phyloP scores from a whole-genome alignment of 2,797 vertebrate species.

The Amniataba percoides region DNA sequence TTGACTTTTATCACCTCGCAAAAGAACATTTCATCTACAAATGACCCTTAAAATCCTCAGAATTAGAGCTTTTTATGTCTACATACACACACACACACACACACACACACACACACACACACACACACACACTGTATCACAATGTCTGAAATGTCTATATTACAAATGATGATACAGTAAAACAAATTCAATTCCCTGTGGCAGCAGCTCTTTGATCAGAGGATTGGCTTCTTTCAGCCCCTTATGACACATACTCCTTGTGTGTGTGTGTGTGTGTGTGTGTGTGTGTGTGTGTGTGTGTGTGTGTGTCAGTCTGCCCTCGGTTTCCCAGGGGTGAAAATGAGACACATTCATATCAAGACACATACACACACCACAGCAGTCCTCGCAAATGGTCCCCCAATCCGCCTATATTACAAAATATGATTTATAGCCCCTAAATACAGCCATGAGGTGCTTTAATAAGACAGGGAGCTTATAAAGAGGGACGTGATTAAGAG shows the following conservation, averaged over 20 bases:
- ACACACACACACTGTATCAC: constrained; percentile 26
- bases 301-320: constrained; percentile 48
- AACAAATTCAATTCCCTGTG: constrained; percentile 57
- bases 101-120: not conserved
- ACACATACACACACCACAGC: constrained; percentile 42
- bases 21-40: constrained; percentile 32
- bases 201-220: constrained; percentile 79
- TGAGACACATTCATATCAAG: constrained; percentile 75
- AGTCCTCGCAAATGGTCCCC: constrained; percentile 49
- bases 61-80: constrained; percentile 24
- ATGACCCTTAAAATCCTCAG: constrained; percentile 23
- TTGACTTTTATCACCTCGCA: constrained; percentile 4
- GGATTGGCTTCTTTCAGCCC: constrained; percentile 63
- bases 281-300: not conserved
- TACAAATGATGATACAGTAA: constrained; percentile 62
- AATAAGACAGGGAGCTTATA: constrained; percentile 83
- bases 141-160: constrained; percentile 54
- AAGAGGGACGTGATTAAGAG: constrained; percentile 83
- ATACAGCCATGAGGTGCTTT: constrained; percentile 76
- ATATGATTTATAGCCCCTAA: constrained; percentile 83
- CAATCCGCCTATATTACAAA: constrained; percentile 75
- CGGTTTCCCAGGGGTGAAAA: constrained; percentile 72
- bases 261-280: constrained; percentile 17
- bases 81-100: too few relatives aligned
- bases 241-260: constrained; percentile 57